These are phyloP conservation scores for Sphenodon punctatus DNA, from an alignment of 2,797 vertebrate genomes.

Conservation along the genomic window DNA sequence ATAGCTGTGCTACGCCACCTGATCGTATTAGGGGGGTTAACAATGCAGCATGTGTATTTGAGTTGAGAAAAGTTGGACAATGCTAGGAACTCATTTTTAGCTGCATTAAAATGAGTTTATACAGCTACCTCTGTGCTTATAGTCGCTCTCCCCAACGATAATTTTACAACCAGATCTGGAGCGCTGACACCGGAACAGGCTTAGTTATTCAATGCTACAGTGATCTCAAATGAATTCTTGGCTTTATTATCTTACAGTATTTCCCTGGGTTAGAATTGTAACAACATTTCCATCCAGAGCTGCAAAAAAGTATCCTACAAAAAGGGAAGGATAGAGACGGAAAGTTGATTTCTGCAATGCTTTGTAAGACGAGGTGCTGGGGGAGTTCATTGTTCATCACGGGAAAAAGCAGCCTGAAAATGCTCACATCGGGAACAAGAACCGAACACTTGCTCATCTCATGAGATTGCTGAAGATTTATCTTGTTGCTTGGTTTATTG, in stretches of 20 bases:
- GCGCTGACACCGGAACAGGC: slow-evolving; percentile 30
- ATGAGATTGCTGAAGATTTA: not conserved
- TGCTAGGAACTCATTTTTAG: slow-evolving; percentile 31
- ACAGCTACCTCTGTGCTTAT: not conserved
- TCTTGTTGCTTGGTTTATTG: not conserved
- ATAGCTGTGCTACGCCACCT: too few species aligned
- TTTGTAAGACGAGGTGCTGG: not conserved
- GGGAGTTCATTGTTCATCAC: not conserved
- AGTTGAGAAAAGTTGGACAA: not conserved
- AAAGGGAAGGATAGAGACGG: not conserved
- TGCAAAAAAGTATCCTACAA: slow-evolving; percentile 32
- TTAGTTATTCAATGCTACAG: slow-evolving; percentile 41
- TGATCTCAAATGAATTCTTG: slow-evolving; percentile 36
- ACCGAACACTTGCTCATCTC: not conserved
- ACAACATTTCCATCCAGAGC: slow-evolving; percentile 28
- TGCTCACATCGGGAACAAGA: not conserved
- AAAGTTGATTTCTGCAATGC: not conserved
- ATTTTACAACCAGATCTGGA: slow-evolving; percentile 24
- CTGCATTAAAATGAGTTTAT: slow-evolving; percentile 42
- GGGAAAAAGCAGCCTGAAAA: not conserved
- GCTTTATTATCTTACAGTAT: slow-evolving; percentile 41
- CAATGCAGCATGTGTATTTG: slow-evolving; percentile 45
- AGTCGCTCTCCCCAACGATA: not conserved
- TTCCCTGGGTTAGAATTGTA: slow-evolving; percentile 14
- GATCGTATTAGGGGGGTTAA: slow-evolving; percentile 59